Conservation (phyloP, 2,797 vertebrate genomes). For the Geotria australis region DNA sequence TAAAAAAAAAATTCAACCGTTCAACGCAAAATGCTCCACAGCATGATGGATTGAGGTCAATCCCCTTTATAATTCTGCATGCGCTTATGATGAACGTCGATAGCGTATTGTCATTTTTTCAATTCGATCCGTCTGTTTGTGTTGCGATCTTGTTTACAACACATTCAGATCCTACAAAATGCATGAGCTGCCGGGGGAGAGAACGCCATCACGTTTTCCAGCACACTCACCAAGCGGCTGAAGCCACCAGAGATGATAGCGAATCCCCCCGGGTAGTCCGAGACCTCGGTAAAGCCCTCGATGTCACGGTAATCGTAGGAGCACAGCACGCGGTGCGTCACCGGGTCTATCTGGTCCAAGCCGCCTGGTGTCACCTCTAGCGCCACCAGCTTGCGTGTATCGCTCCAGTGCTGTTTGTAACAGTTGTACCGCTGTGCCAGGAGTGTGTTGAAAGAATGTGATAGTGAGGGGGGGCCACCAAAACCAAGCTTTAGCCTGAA, state of each 20-base stretch:
- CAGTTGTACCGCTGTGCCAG: conserved; percentile 56
- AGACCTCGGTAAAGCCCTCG: conserved; percentile 72
- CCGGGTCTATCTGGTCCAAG: conserved; percentile 76
- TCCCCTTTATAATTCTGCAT: too few relatives aligned
- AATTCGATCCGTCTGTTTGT: too few relatives aligned
- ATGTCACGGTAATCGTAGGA: conserved; percentile 91
- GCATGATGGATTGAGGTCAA: too few relatives aligned
- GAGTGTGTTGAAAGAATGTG: background rate
- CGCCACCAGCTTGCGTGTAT: conserved; percentile 35
- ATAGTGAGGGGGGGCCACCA: too few relatives aligned
- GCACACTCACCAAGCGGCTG: conserved; percentile 46
- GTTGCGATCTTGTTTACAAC: too few relatives aligned
- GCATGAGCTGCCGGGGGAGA: background rate
- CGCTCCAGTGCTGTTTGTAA: conserved; percentile 96
- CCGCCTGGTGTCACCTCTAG: conserved; percentile 89
- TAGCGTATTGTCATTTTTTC: too few relatives aligned
- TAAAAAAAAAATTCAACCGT: too few relatives aligned
- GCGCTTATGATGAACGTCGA: too few relatives aligned
- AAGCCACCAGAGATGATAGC: conserved; percentile 86
- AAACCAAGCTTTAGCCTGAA: too few relatives aligned
- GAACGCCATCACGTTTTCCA: too few relatives aligned
- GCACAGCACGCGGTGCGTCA: conserved; percentile 59
- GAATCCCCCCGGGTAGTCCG: conserved; percentile 83
- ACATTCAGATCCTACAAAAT: background rate
- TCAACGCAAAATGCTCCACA: too few relatives aligned